Evolutionary conservation across 2,888 invertebrate species (phyloP).

Genomic region (Spisula subtruncata): DNA sequence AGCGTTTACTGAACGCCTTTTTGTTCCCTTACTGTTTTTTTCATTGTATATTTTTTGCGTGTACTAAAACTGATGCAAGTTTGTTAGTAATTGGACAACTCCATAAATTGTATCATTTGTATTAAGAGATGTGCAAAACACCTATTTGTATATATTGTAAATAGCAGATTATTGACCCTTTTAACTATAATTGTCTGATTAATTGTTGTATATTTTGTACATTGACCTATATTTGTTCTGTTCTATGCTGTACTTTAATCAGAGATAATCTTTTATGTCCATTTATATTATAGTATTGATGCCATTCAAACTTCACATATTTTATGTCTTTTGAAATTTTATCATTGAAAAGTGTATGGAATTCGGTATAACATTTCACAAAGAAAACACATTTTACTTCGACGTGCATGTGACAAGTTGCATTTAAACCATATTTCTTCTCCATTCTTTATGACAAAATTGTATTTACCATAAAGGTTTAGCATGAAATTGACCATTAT

Average conservation of each 20-base stretch:
- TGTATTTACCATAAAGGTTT: too few species aligned
- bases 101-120: not conserved
- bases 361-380: not conserved
- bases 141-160: not conserved
- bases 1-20: too few species aligned
- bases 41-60: constrained; percentile 14
- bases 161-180: not conserved
- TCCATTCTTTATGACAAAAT: too few species aligned
- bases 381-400: too few species aligned
- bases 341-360: constrained; percentile 5
- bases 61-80: not conserved
- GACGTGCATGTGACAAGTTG: too few species aligned
- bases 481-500: too few species aligned
- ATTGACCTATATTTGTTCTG: not conserved
- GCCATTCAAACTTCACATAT: not conserved
- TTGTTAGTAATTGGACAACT: not conserved
- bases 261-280: constrained; percentile 6
- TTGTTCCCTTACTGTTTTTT: not conserved
- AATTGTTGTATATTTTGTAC: constrained; percentile 14
- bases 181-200: not conserved
- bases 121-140: too few species aligned
- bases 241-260: not conserved
- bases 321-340: not conserved
- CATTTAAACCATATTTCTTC: too few species aligned
- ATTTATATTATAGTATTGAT: not conserved